These are phyloP conservation scores for Pygocentrus nattereri DNA, from an alignment of 2,797 vertebrate genomes.

Conservation along the genomic window DNA sequence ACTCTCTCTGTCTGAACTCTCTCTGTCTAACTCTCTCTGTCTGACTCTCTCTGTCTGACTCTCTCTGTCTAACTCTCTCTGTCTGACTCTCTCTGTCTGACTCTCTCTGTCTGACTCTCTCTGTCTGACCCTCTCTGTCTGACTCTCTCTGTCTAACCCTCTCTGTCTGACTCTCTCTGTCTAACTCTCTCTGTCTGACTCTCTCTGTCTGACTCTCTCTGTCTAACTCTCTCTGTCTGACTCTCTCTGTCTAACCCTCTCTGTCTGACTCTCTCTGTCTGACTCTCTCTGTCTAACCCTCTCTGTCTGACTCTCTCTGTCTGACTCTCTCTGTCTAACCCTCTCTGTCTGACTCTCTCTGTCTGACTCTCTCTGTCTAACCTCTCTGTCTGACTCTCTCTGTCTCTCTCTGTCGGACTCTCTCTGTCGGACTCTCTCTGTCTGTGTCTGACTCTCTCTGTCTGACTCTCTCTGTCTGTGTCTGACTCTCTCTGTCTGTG, in stretches of 20 bases:
- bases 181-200: not conserved
- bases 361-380: too few relatives aligned
- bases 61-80: too few relatives aligned
- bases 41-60: not conserved
- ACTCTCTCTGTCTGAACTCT: conserved; percentile 12
- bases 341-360: too few relatives aligned
- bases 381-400: not conserved
- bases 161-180: too few relatives aligned
- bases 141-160: too few relatives aligned
- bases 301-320: not conserved
- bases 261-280: too few relatives aligned
- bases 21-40: too few relatives aligned
- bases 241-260: too few relatives aligned
- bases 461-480: not conserved
- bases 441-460: too few relatives aligned
- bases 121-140: conserved; percentile 11
- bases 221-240: conserved; percentile 7
- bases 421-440: not conserved
- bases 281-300: not conserved
- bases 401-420: conserved; percentile 1
- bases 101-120: not conserved
- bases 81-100: not conserved
- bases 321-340: conserved; percentile 7
- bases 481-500: not conserved
- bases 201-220: not conserved